Percentiles rank a stretch among this genome's conserved stretches.
Conservation (phyloP, 1,140 invertebrate genomes). For the Leptinotarsa lineolata region DNA sequence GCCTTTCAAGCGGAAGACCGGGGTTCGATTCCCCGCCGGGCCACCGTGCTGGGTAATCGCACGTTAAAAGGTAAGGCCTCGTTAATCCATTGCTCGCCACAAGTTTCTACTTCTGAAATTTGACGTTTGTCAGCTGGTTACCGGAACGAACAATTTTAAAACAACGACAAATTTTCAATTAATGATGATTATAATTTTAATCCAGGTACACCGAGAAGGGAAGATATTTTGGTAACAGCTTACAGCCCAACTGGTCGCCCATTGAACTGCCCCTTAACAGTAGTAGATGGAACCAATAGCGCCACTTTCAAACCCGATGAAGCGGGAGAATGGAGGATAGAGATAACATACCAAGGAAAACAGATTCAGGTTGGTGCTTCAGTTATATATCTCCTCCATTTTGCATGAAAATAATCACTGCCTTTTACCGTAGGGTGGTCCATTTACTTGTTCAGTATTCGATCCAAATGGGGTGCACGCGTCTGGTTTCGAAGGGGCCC, state of each 20-base stretch:
- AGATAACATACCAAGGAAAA: slow-evolving; percentile 92
- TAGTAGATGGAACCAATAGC: slow-evolving; percentile 79
- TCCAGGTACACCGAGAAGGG: slow-evolving; percentile 78
- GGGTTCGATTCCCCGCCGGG: no score
- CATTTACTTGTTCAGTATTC: slow-evolving; percentile 96
- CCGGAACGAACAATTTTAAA: no score
- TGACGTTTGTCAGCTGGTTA: not conserved
- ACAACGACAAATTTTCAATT: no score
- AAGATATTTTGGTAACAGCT: slow-evolving; percentile 85
- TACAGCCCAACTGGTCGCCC: slow-evolving; percentile 82
- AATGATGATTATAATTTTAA: not conserved
- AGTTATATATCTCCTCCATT: no score
- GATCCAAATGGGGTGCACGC: slow-evolving; percentile 90
- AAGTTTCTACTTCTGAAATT: no score
- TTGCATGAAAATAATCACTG: no score
- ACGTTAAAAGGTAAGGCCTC: no score
- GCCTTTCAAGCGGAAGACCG: no score
- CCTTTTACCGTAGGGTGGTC: slow-evolving; percentile 70
- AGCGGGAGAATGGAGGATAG: slow-evolving; percentile 95
- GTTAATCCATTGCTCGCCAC: no score
- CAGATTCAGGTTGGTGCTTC: slow-evolving; percentile 74
- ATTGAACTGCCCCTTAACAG: slow-evolving; percentile 76
- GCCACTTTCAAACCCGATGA: slow-evolving; percentile 96
- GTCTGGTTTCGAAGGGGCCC: slow-evolving; percentile 71
- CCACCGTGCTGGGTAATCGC: no score